Evolutionary conservation across 2,888 invertebrate species (phyloP), one percentile per base, ranked within the genome.

Genomic region (Drosophila yooni): DNA sequence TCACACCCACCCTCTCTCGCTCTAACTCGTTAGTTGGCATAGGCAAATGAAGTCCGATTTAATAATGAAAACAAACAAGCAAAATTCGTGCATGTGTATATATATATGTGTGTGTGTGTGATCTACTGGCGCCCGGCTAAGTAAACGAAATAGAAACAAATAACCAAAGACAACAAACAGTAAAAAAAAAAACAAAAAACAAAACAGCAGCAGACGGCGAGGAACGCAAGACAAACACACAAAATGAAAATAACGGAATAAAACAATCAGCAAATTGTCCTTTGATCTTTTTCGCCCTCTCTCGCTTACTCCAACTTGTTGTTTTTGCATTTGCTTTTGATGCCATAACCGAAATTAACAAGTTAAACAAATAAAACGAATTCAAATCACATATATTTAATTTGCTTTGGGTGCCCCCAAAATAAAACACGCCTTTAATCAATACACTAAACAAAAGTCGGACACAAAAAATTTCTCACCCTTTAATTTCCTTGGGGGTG

Each of bases 231-330:
- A 53, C 68, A 72, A 46, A 74, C 78, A 88, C 86, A 90, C 86
- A 88, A 83, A 79, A 86, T 87, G 46, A 85, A 81, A 87, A 87
- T 89, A 87, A 87, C 83, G 70, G 59, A 81, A 83, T 83, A 86
- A 89, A 90, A 90, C 83, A 89, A 89, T 88, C 88, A 85, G 82
- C 76, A 86, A 90, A 88, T 86, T 82, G 83, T 89, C 86, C 86
- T 88, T 88, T 88, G 88, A 89, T 88, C 90, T 89, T 87, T 74
- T 89, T 76, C 62, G 58, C 62, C 46, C 54, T n/a, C 27, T 38
- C 29, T 5, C 27, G 8, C 36, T 34, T 11, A 36, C 61, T 66
- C 48, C 51, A 34, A 68, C 62, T 61, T 71, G 48, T 53, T 64
- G 43, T 33, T 60, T 36, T n/a, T 64, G 63, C 15, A 52, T 46